Evolutionary conservation across 2,113 vertebrate genomes (phyloP), one percentile per base, ranked within the genome.

Genomic region (Hiodon alosoides): DNA sequence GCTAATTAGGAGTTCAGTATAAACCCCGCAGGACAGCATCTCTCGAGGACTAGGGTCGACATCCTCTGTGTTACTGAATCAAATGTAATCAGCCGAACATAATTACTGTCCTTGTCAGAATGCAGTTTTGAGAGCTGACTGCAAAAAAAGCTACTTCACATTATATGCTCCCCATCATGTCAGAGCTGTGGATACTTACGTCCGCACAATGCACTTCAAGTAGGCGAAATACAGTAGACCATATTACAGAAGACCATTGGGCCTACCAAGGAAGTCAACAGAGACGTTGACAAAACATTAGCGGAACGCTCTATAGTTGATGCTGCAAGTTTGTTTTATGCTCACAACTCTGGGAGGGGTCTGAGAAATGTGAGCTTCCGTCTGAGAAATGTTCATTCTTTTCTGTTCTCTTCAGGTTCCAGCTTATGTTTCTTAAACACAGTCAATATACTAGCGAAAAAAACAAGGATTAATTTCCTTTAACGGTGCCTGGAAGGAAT

Each of bases 401-500:
- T 51, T 52, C 9, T 65, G 68, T 75, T 75, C 65, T 17, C 8
- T 16, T 59, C 66, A 75, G 47, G 74, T 11, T 52, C 4, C 0
- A 75, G 46, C 14, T 51, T 59, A 60, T 2, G 54, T 57, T 58
- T 57, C 65, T 51, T 75, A 75, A 31, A 69, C 66, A 60, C 68
- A 61, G 9, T 14, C 4, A 13, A 60, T 53, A 5, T 16, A 16
- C 13, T 7, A 60, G 9, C 11, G 58, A 60, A 72, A 72, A n/a
- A n/a, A 59, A 13, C 53, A 59, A 47, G 58, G 71, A 72, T 61
- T 51, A 17, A 14, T 6, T 10, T 46, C n/a, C 53, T 60, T 10
- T 9, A 68, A 13, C 65, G 68, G 66, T 68, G 65, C 71, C 71
- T 8, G 47, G 8, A 55, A 75, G 66, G 57, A 73, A 73, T 64